These are phyloP conservation scores for Antitype chi DNA, from an alignment of 2,888 invertebrate species.

Conservation along the genomic window DNA sequence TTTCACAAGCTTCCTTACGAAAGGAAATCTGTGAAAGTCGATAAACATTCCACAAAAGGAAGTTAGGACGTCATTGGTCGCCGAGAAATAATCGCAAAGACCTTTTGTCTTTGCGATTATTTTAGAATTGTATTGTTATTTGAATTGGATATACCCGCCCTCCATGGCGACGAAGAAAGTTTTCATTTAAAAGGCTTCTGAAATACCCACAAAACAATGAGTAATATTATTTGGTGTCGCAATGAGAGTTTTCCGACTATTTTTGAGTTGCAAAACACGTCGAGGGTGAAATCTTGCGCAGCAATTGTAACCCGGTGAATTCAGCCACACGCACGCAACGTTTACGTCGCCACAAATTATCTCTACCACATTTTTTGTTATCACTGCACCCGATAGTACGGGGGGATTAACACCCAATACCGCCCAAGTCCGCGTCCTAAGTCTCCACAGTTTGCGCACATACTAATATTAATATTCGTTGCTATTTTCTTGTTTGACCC, in stretches of 20 bases:
- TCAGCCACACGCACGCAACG: neutral
- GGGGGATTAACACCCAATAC: too few relatives aligned
- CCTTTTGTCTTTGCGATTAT: neutral
- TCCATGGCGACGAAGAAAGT: neutral
- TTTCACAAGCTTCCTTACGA: conserved; percentile 7
- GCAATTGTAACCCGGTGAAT: neutral
- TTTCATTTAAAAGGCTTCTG: neutral
- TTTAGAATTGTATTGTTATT: conserved; percentile 7
- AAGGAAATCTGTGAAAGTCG: neutral
- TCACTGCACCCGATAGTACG: neutral
- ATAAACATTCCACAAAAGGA: neutral
- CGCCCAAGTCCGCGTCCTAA: too few relatives aligned
- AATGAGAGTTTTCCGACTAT: neutral
- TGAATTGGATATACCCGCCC: neutral
- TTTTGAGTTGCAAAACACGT: neutral
- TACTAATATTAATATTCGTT: neutral
- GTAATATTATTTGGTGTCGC: neutral
- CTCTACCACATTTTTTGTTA: neutral
- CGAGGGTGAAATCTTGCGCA: neutral
- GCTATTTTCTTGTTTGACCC: neutral
- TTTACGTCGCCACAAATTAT: neutral
- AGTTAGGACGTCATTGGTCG: neutral
- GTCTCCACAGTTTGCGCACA: too few relatives aligned
- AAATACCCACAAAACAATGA: neutral
- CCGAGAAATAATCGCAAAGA: neutral